Base-by-base conservation (phyloP, 2,888 invertebrate genomes). In the Aplocera efformata region DNA sequence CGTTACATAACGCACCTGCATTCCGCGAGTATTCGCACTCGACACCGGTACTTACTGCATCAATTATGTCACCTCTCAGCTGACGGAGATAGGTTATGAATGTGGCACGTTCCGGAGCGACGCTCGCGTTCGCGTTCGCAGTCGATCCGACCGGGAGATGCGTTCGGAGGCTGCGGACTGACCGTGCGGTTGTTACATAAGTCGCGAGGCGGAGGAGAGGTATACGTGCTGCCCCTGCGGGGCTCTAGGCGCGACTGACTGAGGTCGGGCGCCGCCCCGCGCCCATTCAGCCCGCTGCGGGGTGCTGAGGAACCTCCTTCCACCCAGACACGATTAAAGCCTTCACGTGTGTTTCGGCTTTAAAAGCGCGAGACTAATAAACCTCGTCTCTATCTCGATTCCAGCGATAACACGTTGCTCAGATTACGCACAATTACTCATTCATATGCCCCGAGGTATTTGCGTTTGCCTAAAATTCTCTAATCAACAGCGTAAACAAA, bases 161-260 rank as follows among this genome's bases (percentile, higher is more conserved):
- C 74, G 77, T 63, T 66, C 65, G 75, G 82, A 79, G 79, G 79
- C 80, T 84, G 83, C 77, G 71, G 81, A 78, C 75, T 83, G 81
- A 82, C 84, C 84, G 83, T 80, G 81, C 79, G 80, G 82, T 77
- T 83, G 76, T 88, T 88, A 88, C 71, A 83, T 88, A 88, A 88
- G 86, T 75, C 81, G 76, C 76, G 75, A 66, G 65, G 67, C 66
- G 75, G 75, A 70, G 71, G 61, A 71, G 74, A 72, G 70, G 2
- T 73, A 80, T 74, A 83, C 85, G 85, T 82, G 77, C 67, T 59
- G 76, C 85, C 86, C 84, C 80, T 70, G 55, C 60, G 80, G 81
- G 85, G 85, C 79, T 75, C 67, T 75, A 69, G 71, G 71, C 80
- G 83, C 84, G 85, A 88, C 88, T 88, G 82, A 58, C 67, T 56